Base-by-base conservation (phyloP, 1,140 invertebrate species). In the Pteromalus puparum region DNA sequence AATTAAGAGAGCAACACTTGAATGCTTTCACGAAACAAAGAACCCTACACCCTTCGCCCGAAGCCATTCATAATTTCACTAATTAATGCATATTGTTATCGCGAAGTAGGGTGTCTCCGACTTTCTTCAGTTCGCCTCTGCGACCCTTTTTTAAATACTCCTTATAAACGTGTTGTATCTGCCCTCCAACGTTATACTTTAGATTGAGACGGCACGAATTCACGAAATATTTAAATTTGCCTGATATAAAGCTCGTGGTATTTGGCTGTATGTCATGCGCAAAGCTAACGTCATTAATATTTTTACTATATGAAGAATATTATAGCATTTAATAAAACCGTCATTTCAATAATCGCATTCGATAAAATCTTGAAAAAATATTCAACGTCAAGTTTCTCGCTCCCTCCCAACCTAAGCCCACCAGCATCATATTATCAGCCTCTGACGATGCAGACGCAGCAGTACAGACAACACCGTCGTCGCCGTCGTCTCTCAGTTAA, bases 401-500 rank as follows among this genome's bases (percentile, higher is more conserved):
- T 61, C 53, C n/a, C 53, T n/a, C 18, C 53, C 53, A 61, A 61
- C 53, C 53, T 61, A n/a, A 61, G 53, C 53, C 21, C 21, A 61
- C 38, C 53, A 61, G 53, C 53, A 61, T 61, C 53, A n/a, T 61
- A 74, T 21, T 61, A 74, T 21, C 30, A 53, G 53, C 34, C 28
- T 30, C 28, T 70, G 30, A n/a, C 30, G 28, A 26, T 30, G 79
- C 30, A 70, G 24, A 68, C 65, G 28, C 6, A 34, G 21, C 53
- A 81, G 24, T 48, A 34, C 13, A n/a, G n/a, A 65, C 21, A 67
- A 90, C 90, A 91, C 89, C 88, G 88, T 87, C 87, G 90, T 91
- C 89, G 90, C 89, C 88, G 89, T 87, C 87, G 90, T 91, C 89
- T 90, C 90, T 89, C 91, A 92, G 92, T 84, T 93, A 92, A 92